Evolutionary conservation across 2,113 vertebrate genomes (phyloP), one percentile per base, ranked within the genome.

Genomic region (Cromileptes altivelis): DNA sequence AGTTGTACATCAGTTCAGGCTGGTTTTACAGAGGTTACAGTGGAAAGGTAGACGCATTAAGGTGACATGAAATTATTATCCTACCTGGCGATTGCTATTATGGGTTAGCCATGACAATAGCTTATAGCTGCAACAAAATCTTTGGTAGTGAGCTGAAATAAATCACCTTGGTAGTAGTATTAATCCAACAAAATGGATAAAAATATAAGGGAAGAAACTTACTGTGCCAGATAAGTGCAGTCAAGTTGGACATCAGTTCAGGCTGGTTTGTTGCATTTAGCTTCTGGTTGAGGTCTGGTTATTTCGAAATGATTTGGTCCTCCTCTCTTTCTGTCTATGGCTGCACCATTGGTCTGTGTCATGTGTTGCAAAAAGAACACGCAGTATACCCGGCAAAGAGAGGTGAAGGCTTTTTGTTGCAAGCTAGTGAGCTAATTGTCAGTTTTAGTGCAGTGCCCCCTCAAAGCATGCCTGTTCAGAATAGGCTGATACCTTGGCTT

Each of bases 221-320:
- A 2, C 10, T 18, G 9, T 50, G 42, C 12, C 30, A 21, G 25
- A 67, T 72, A 6, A 65, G 40, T 40, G 27, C 21, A 53, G 55
- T 75, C 12, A 42, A 18, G 17, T 19, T 53, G 6, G 30, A 45
- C 19, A 33, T 23, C 37, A 0, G 42, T 58, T 73, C 52, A 37
- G n/a, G 12, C 47, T 33, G 19, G 14, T 70, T 60, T 65, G 15
- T 30, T 70, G 7, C 1, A 0, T 60, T 69, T 9, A 60, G 42
- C 42, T 23, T 68, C 6, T 50, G 37, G 21, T 52, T 76, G 27
- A 50, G 37, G n/a, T 62, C 47, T 30, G 9, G 14, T 70, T 57
- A 12, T 63, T 84, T 76, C 76, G 19, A 30, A 17, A 75, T 13
- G 33, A n/a, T 69, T 70, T 57, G 62, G n/a, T 42, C 55, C 18